Evolutionary conservation across 1,140 invertebrate genomes (phyloP).

Genomic region (Pygmarrhopalites habei): DNA sequence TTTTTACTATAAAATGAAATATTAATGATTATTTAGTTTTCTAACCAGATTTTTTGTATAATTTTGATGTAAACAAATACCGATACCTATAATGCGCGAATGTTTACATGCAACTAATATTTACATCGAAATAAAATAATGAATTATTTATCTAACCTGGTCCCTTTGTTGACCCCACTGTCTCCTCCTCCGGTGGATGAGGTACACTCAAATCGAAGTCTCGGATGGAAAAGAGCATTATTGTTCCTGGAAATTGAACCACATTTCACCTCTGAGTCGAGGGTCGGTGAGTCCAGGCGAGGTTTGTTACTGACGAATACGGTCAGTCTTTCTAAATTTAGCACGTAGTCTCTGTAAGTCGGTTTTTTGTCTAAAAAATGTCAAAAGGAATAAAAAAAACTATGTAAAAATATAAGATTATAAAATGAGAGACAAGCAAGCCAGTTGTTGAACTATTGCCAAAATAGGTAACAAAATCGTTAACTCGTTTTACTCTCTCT

Average conservation of each 20-base stretch:
- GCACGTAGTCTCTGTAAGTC: constrained; percentile 48
- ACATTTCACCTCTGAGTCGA: constrained; percentile 46
- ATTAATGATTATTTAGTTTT: too few relatives aligned
- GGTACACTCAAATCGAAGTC: constrained; percentile 50
- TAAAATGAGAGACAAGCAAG: not conserved
- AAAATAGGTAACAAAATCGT: too few relatives aligned
- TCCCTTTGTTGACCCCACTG: too few relatives aligned
- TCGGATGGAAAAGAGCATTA: constrained; percentile 48
- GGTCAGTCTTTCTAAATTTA: constrained; percentile 50
- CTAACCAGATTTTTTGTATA: too few relatives aligned
- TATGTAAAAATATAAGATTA: not conserved
- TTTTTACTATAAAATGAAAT: too few relatives aligned
- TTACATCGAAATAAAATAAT: too few relatives aligned
- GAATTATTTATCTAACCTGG: too few relatives aligned
- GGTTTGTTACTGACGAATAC: constrained; percentile 50
- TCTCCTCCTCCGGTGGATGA: too few relatives aligned
- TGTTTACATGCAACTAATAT: too few relatives aligned
- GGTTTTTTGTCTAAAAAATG: constrained; percentile 44
- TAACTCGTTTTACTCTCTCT: too few relatives aligned
- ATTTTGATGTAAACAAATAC: too few relatives aligned
- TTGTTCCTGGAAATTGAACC: constrained; percentile 49
- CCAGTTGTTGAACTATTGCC: not conserved
- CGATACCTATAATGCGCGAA: too few relatives aligned
- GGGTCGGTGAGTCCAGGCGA: constrained; percentile 40
- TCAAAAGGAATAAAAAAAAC: not conserved